Evolutionary conservation across 2,113 vertebrate genomes (phyloP).

Genomic region (Phyllostomus discolor): DNA sequence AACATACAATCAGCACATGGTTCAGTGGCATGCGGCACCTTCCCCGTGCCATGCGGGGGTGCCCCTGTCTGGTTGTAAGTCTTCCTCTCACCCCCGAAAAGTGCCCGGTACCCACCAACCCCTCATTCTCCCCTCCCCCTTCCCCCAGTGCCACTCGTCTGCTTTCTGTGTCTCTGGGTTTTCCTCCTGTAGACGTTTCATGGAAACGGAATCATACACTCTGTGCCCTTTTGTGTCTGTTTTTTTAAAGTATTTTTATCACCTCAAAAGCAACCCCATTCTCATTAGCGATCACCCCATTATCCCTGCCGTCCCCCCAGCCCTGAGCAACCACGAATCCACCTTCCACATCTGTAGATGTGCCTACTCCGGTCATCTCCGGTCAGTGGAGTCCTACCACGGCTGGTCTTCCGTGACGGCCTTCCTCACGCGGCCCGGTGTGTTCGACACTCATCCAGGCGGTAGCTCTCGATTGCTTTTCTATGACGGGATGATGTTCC

Average conservation of each 20-base stretch:
- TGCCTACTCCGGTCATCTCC: not conserved
- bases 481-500: not conserved
- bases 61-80: not conserved
- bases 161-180: not conserved
- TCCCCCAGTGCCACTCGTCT: not conserved
- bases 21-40: not conserved
- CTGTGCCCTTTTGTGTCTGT: not conserved
- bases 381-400: not conserved
- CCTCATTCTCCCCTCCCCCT: fast-evolving
- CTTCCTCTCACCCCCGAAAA: not conserved
- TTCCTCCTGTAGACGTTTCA: not conserved
- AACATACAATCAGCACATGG: not conserved
- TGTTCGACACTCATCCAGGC: not conserved
- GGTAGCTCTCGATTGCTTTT: not conserved
- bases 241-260: not conserved
- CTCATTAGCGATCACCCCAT: no score
- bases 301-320: not conserved
- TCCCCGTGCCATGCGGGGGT: fast-evolving
- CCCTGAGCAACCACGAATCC: not conserved
- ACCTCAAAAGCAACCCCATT: not conserved
- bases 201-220: fast-evolving
- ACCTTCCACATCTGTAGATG: not conserved
- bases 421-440: not conserved
- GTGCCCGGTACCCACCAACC: fast-evolving
- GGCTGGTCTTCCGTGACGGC: not conserved